Conservation (phyloP, 92 coral and sea anemone genomes). For the Porites rus region DNA sequence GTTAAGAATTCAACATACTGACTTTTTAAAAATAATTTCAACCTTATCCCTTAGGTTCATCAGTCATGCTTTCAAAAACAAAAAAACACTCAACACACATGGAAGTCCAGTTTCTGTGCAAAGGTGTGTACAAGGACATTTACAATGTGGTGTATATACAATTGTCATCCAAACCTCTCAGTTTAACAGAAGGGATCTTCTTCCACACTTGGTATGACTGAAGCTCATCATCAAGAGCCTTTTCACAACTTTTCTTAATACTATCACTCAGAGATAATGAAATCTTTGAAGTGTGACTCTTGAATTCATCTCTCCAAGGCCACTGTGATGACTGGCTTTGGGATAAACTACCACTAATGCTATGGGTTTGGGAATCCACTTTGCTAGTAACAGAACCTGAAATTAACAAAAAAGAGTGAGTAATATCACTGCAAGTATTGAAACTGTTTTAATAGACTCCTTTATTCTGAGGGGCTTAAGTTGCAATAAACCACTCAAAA, state of each 20-base stretch:
- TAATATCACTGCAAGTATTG: neutral
- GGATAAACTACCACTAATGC: constrained; percentile 24
- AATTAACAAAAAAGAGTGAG: neutral
- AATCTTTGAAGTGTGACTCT: constrained; percentile 76
- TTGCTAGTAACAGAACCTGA: constrained; percentile 43
- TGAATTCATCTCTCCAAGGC: constrained; percentile 90
- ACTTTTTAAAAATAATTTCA: no score
- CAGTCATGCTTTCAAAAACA: no score
- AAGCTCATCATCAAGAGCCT: constrained; percentile 71
- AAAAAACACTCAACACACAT: no score
- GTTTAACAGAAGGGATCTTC: constrained; percentile 61
- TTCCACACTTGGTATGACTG: constrained; percentile 52
- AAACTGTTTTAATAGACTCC: no score
- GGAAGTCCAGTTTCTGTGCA: no score
- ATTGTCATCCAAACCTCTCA: constrained; percentile 62
- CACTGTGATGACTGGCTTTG: constrained; percentile 58
- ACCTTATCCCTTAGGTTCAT: no score
- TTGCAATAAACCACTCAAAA: no score
- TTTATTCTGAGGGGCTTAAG: no score
- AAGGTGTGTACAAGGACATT: neutral
- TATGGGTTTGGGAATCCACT: constrained; percentile 44
- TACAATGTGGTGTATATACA: neutral
- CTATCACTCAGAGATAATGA: constrained; percentile 76
- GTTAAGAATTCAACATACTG: no score
- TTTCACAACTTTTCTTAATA: constrained; percentile 70